Evolutionary conservation across 2,888 invertebrate genomes (phyloP).

Genomic region (Cerastis leucographa): DNA sequence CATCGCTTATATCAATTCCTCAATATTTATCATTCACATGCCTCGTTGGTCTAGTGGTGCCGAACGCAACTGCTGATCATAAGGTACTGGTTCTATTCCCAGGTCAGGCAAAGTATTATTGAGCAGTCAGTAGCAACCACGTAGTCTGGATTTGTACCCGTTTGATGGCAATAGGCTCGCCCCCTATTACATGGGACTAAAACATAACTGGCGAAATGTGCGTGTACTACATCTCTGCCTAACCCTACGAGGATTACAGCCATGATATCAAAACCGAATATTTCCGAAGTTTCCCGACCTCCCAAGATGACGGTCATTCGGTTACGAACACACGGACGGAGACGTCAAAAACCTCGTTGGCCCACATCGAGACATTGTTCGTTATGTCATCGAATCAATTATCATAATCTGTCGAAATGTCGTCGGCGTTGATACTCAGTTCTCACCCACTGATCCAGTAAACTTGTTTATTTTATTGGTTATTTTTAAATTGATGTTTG

Average conservation of each 20-base stretch:
- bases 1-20: not conserved
- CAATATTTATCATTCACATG: not conserved
- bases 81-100: too few species aligned
- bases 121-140: too few species aligned
- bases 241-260: too few species aligned
- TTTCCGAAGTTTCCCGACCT: conserved; percentile 44
- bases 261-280: conserved; percentile 19
- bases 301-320: conserved; percentile 62
- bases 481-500: conserved; percentile 44
- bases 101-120: too few species aligned
- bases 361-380: conserved; percentile 69
- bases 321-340: conserved; percentile 46
- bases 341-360: conserved; percentile 65
- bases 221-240: too few species aligned
- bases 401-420: conserved; percentile 68
- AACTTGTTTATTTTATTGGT: conserved; percentile 52
- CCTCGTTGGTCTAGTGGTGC: too few species aligned
- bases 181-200: too few species aligned
- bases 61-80: too few species aligned
- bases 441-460: conserved; percentile 64
- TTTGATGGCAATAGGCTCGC: too few species aligned
- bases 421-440: conserved; percentile 48
- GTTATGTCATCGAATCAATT: conserved; percentile 72
- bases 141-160: too few species aligned
- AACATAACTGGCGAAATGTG: too few species aligned